Percentiles rank a stretch among this genome's conserved stretches.
Conservation (phyloP, 2,797 vertebrate species). For the Aselliscus stoliczkanus region DNA sequence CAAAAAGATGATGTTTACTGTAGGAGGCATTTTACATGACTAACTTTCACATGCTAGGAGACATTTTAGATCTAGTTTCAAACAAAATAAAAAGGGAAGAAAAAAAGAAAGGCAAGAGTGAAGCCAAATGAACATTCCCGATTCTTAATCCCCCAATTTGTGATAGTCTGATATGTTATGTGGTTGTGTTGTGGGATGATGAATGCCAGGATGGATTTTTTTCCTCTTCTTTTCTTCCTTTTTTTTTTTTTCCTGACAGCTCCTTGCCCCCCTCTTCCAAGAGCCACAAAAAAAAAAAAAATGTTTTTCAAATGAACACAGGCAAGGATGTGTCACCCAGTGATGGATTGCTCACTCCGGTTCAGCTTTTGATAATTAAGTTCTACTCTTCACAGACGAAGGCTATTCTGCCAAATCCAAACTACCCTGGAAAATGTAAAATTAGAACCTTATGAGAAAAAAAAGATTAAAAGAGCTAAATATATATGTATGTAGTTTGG, state of each 20-base stretch:
- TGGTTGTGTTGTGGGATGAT: background rate
- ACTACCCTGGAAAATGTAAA: slow-evolving; percentile 78
- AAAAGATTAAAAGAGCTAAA: slow-evolving; percentile 71
- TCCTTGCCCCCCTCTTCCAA: slow-evolving; percentile 57
- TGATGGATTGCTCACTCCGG: slow-evolving; percentile 82
- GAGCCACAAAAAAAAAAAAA: slow-evolving; percentile 64
- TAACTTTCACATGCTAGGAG: slow-evolving; percentile 63
- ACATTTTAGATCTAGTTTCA: slow-evolving; percentile 78
- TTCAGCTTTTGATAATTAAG: slow-evolving; percentile 84
- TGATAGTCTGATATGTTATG: slow-evolving; percentile 68
- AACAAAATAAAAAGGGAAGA: slow-evolving; percentile 65
- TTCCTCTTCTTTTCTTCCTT: background rate
- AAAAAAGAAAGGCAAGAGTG: background rate
- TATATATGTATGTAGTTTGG: slow-evolving; percentile 59
- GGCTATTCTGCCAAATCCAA: slow-evolving; percentile 74
- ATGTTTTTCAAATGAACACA: slow-evolving; percentile 77
- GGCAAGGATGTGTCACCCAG: slow-evolving; percentile 77
- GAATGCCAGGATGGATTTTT: background rate
- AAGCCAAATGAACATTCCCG: slow-evolving; percentile 70
- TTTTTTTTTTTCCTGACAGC: slow-evolving; percentile 63
- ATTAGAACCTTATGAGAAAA: slow-evolving; percentile 77
- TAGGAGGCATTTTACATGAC: slow-evolving; percentile 72
- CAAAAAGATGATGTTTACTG: slow-evolving; percentile 72
- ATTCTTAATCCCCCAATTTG: slow-evolving; percentile 67
- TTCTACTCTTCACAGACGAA: slow-evolving; percentile 77